phyloP scores from a whole-genome alignment of 2,888 invertebrate species.

The Tetramorium bicarinatum region DNA sequence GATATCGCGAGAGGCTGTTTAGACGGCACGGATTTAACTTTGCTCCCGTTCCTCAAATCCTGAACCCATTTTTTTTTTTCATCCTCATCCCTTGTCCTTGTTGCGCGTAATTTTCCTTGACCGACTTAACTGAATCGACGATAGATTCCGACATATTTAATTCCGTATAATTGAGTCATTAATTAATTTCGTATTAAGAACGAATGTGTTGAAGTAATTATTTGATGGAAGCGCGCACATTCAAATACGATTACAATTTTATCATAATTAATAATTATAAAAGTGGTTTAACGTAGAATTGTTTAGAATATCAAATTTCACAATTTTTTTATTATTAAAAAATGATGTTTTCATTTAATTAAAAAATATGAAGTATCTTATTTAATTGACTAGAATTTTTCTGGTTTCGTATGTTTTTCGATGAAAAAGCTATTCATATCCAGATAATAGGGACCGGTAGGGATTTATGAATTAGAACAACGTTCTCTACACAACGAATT shows the following conservation, averaged over 20 bases:
- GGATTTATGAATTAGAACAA: slow-evolving; percentile 7
- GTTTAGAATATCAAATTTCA: not conserved
- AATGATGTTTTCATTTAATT: too few relatives aligned
- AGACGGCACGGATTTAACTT: slow-evolving; percentile 56
- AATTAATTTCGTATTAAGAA: slow-evolving; percentile 39
- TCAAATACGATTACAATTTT: not conserved
- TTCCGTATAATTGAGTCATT: not conserved
- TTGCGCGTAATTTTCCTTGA: not conserved
- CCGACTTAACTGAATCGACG: slow-evolving; percentile 1
- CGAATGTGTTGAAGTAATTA: not conserved
- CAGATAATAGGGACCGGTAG: not conserved
- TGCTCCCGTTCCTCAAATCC: slow-evolving; percentile 9
- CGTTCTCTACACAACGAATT: slow-evolving; percentile 5
- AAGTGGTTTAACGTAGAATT: not conserved
- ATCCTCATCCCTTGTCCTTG: not conserved
- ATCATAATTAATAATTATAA: not conserved
- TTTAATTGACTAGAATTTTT: not conserved
- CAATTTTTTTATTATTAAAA: not conserved
- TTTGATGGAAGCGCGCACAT: not conserved
- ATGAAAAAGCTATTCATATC: slow-evolving; percentile 5
- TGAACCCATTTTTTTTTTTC: slow-evolving; percentile 21
- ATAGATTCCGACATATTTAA: slow-evolving; percentile 3
- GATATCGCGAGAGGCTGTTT: slow-evolving; percentile 52
- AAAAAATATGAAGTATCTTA: not conserved
- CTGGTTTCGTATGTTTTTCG: slow-evolving; percentile 12